phyloP scores from a whole-genome alignment of 2,888 invertebrate species.

The Pseudococcus viburni region DNA sequence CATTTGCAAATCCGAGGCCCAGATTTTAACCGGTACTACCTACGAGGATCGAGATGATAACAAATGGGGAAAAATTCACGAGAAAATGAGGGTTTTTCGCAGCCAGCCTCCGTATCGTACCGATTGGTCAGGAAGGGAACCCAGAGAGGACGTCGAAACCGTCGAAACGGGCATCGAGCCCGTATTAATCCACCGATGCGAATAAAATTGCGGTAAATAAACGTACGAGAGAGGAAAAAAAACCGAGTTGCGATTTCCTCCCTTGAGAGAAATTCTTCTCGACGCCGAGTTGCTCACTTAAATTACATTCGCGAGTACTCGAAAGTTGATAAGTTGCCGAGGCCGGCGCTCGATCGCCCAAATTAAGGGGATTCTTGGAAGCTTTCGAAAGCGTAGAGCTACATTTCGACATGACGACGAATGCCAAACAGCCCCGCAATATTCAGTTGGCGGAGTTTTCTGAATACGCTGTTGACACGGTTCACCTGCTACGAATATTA shows the following conservation, averaged over 20 bases:
- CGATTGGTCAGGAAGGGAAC: conserved; percentile 16
- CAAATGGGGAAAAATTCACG: background rate
- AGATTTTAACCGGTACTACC: background rate
- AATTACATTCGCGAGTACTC: conserved; percentile 46
- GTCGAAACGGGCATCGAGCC: conserved; percentile 57
- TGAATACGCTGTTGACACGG: conserved; percentile 66
- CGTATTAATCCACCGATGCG: conserved; percentile 64
- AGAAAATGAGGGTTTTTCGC: conserved; percentile 29
- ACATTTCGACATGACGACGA: conserved; percentile 15
- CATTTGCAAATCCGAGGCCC: background rate
- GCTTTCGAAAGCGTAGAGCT: background rate
- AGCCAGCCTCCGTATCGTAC: background rate
- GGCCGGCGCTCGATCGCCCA: background rate
- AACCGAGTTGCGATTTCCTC: background rate
- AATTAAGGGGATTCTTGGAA: conserved; percentile 28
- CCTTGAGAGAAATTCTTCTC: conserved; percentile 22
- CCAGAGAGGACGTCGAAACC: conserved; percentile 38
- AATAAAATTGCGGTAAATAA: conserved; percentile 66
- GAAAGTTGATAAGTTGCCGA: conserved; percentile 59
- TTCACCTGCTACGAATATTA: conserved; percentile 64
- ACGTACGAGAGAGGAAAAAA: background rate
- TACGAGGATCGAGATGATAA: background rate
- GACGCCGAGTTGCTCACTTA: conserved; percentile 59
- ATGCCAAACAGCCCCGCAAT: background rate
- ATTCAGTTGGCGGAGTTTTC: conserved; percentile 59